Evolutionary conservation across 2,113 vertebrate genomes (phyloP), one percentile per base, ranked within the genome.

Genomic region (Beaufortia kweichowensis): DNA sequence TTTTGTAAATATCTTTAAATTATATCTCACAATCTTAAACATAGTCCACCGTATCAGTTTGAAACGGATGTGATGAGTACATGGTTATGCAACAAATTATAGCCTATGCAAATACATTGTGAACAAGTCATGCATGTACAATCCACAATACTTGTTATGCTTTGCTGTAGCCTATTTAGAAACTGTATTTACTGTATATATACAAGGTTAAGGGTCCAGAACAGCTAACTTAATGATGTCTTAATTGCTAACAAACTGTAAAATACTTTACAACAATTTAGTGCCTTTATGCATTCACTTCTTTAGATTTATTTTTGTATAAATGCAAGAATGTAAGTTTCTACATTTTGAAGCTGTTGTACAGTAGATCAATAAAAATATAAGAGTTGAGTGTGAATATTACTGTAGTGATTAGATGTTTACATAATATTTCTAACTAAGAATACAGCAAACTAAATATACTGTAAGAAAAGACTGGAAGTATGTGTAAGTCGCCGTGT

Each of bases 301-400:
- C 28, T 14, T 66, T 70, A 70, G 67, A 70, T 70, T 70, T 55
- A 70, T 55, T 70, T 70, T 70, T 70, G 67, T 70, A 70, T 23
- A 35, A 53, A 53, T 33, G 19, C 17, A 11, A 31, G 55, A 17
- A 19, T 53, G 46, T 31, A 53, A 68, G 19, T 28, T 50, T n/a
- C n/a, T n/a, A n/a, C 35, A 39, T 39, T 3, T 55, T 3, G 3
- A 65, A 26, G 55, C 19, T 29, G 8, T 50, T 67, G 24, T n/a
- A n/a, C n/a, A n/a, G n/a, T 61, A 61, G 63, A 61, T 46, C 17
- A 79, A 75, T 79, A 79, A 79, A 79, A 56, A 35, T 63, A 0
- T 11, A 2, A 24, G 15, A 39, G 3, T 24, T 29, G 60, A 31
- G 33, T 55, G 43, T 72, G 11, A 21, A 39, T 46, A 6, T 4